Evolutionary conservation across 2,113 vertebrate species (phyloP), one percentile per base, ranked within the genome.

Genomic region (Pelusios castaneus): DNA sequence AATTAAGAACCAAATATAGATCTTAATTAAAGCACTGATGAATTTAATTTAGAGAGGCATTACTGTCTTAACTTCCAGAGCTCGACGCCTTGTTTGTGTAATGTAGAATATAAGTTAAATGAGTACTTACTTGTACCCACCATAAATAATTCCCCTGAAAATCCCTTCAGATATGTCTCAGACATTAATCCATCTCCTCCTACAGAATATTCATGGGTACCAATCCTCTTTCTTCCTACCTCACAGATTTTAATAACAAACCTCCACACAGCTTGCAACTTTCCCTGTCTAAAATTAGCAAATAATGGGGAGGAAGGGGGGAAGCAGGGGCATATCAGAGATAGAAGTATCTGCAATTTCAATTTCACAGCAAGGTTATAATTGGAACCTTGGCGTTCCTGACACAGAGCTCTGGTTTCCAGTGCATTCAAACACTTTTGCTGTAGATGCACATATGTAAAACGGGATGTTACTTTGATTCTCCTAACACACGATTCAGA

Each of bases 21-120:
- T 97, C 98, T 98, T 98, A 98, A 98, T 98, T 98, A 98, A 98
- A 97, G 97, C 96, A 84, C 97, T 98, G 98, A 98, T 98, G 97
- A 98, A 98, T 98, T 98, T 98, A 98, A 98, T 98, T 98, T 97
- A 92, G 98, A 98, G 98, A 96, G 97, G 98, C 95, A 95, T 98
- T 97, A 96, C 97, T 96, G 97, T 98, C 96, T 97, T 97, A 96
- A 97, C 97, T 97, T 94, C 91, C 94, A 89, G 95, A 90, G 97
- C 97, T 95, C 93, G 70, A 87, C 24, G 93, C 96, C 82, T 93
- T 97, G 97, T 98, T 98, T 98, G 97, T 97, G 94, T 98, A 97
- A 97, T 96, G 97, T 97, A 95, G 97, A 96, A 97, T 98, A 97
- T 96, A 95, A 98, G 97, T 98, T 97, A 98, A 98, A 97, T 92